These are phyloP conservation scores for Oreochromis grahami DNA, from an alignment of 2,797 vertebrate genomes.

Conservation along the genomic window DNA sequence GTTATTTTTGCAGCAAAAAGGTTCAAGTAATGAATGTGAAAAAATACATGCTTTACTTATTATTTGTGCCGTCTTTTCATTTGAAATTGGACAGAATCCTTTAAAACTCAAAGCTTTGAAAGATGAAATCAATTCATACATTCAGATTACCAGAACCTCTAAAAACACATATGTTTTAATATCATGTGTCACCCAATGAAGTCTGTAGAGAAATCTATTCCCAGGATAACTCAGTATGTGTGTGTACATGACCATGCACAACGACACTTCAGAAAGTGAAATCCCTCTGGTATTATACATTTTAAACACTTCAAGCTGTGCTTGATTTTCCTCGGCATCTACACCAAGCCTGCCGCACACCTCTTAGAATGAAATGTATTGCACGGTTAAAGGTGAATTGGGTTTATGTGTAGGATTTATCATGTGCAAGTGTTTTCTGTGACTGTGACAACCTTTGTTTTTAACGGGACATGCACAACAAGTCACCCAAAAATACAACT, in stretches of 20 bases:
- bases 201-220: constrained; percentile 38
- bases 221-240: constrained; percentile 30
- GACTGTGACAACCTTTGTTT: neutral
- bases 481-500: neutral
- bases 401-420: neutral
- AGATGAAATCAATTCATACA: neutral
- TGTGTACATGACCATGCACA: constrained; percentile 3
- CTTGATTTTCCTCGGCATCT: constrained; percentile 41
- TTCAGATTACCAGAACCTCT: neutral
- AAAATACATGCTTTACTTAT: neutral
- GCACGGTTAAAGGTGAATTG: constrained; percentile 11
- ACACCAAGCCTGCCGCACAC: neutral
- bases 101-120: neutral
- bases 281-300: constrained; percentile 45
- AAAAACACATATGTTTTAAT: neutral
- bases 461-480: neutral
- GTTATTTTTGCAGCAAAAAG: neutral
- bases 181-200: constrained; percentile 45
- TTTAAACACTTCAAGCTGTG: constrained; percentile 53
- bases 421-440: neutral
- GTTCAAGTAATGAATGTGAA: neutral
- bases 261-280: constrained; percentile 25
- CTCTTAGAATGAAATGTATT: constrained; percentile 9
- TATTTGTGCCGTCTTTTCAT: neutral
- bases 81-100: neutral